A percentile compares a stretch with the other conserved stretches of the same genome.
Conservation (phyloP, 2,113 vertebrate genomes). For the sheep (Ovis aries) region DNA sequence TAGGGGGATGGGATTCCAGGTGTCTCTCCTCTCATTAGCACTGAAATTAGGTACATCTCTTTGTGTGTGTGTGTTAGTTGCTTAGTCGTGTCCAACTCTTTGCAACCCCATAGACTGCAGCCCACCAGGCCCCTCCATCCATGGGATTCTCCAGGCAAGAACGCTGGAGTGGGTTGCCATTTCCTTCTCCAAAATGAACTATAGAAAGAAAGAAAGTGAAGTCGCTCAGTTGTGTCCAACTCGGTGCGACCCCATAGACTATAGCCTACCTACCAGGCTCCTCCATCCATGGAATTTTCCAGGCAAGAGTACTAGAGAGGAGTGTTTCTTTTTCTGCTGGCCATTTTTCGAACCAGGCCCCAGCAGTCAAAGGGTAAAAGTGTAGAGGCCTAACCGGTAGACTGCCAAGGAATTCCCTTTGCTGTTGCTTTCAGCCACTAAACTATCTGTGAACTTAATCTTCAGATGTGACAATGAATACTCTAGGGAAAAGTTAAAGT, state of each 20-base stretch:
- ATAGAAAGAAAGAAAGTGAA: no score
- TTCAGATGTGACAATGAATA: neutral
- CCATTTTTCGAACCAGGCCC: neutral
- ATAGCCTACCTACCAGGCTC: no score
- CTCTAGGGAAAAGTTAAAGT: slow-evolving; percentile 13
- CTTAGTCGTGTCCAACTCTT: no score
- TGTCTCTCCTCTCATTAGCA: slow-evolving; percentile 6
- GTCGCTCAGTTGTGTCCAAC: no score
- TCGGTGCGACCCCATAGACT: no score
- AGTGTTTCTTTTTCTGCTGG: neutral
- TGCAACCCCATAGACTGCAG: no score
- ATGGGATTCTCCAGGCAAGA: no score
- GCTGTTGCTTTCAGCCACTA: neutral
- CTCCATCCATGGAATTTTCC: no score
- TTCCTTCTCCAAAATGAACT: no score
- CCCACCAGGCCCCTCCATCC: no score
- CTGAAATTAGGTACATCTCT: slow-evolving; percentile 22
- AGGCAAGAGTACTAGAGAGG: neutral
- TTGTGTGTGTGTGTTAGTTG: neutral
- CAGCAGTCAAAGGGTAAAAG: neutral
- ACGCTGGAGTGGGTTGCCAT: no score
- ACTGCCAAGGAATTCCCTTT: neutral
- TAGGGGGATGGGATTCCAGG: slow-evolving; percentile 55
- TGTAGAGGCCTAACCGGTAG: neutral
- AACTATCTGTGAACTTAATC: neutral